Conservation (phyloP, 2,797 vertebrate species). For the Takifugu rubripes region DNA sequence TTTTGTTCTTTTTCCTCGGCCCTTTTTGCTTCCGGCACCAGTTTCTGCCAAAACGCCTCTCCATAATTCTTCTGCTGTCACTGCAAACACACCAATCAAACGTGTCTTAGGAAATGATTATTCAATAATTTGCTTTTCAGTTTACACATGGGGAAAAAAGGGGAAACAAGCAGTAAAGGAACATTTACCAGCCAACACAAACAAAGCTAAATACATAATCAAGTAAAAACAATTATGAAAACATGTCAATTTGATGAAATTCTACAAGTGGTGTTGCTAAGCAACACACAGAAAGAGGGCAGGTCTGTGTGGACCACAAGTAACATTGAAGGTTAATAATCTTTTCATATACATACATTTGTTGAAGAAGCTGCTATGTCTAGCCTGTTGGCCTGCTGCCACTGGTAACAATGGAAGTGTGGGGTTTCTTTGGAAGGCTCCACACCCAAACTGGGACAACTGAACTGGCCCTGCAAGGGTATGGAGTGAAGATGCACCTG, state of each 20-base stretch:
- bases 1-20: slow-evolving; percentile 90
- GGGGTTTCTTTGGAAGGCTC: slow-evolving; percentile 37
- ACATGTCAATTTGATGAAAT: no score
- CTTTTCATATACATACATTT: slow-evolving; percentile 60
- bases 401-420: slow-evolving; percentile 17
- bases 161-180: no score
- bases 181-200: no score
- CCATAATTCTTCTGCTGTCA: slow-evolving; percentile 91
- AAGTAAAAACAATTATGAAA: no score
- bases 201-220: no score
- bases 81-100: slow-evolving; percentile 57
- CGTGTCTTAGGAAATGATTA: no score
- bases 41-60: slow-evolving; percentile 87
- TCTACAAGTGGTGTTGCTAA: no score
- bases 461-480: slow-evolving; percentile 30
- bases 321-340: not conserved
- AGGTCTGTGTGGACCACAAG: no score
- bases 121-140: no score
- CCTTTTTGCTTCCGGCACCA: slow-evolving; percentile 81
- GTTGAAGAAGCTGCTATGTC: slow-evolving; percentile 78
- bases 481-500: slow-evolving; percentile 51
- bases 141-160: no score
- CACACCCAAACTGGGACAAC: slow-evolving; percentile 23
- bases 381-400: slow-evolving; percentile 58
- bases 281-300: not conserved